A percentile compares a stretch with the other conserved stretches of the same genome.
These are phyloP conservation scores for Drosophila persimilis DNA, from an alignment of 1,140 invertebrate genomes.

Conservation along the genomic window DNA sequence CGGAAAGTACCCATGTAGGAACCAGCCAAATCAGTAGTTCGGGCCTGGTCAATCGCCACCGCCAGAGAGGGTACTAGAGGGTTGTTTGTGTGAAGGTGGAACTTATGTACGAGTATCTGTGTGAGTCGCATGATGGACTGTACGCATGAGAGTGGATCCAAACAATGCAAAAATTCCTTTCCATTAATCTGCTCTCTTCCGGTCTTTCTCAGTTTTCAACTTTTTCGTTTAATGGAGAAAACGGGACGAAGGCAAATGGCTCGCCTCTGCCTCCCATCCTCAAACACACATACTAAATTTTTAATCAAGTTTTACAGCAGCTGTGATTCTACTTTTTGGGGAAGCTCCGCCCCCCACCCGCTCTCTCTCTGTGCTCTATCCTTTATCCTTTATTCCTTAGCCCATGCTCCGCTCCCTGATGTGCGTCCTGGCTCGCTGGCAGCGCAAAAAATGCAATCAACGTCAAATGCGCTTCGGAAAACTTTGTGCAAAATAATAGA, in stretches of 20 bases:
- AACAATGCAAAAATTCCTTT: neutral
- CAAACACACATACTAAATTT: slow-evolving; percentile 62
- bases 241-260: slow-evolving; percentile 48
- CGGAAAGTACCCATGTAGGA: too few relatives aligned
- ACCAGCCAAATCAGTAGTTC: too few relatives aligned
- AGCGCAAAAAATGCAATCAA: slow-evolving; percentile 77
- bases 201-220: neutral
- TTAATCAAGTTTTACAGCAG: slow-evolving; percentile 74
- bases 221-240: slow-evolving; percentile 8
- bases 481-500: slow-evolving; percentile 80
- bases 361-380: too few relatives aligned
- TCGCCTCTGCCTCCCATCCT: slow-evolving; percentile 41
- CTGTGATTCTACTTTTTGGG: slow-evolving; percentile 65
- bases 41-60: too few relatives aligned
- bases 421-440: slow-evolving; percentile 36
- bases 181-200: slow-evolving; percentile 28
- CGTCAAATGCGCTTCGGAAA: slow-evolving; percentile 77
- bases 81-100: neutral
- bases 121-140: slow-evolving; percentile 26
- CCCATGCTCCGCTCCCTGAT: slow-evolving; percentile 1
- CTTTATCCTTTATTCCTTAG: too few relatives aligned
- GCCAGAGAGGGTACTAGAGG: too few relatives aligned
- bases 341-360: neutral
- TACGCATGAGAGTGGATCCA: slow-evolving; percentile 8
- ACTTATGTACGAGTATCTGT: slow-evolving; percentile 32